Conservation (phyloP, 2,888 invertebrate species). For the Sinhomidia bicolor region DNA sequence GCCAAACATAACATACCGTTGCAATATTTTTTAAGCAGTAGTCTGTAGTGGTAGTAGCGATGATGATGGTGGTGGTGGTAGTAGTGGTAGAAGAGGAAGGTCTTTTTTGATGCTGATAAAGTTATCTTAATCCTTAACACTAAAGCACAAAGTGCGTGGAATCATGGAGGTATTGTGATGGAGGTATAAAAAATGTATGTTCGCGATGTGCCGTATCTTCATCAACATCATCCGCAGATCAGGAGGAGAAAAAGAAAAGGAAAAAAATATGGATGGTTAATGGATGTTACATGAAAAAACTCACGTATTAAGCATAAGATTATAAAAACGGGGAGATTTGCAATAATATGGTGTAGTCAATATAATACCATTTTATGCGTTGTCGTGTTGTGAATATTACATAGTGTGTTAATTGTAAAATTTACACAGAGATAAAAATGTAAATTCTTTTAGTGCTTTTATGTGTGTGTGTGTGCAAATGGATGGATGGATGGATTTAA, state of each 20-base stretch:
- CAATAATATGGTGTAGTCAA: slow-evolving; percentile 47
- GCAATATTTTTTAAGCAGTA: neutral
- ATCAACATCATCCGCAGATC: neutral
- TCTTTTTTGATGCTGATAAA: slow-evolving; percentile 53
- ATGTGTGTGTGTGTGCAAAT: neutral
- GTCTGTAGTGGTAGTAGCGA: neutral
- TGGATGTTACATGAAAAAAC: slow-evolving; percentile 71
- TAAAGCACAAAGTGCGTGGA: slow-evolving; percentile 26
- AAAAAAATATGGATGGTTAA: slow-evolving; percentile 62
- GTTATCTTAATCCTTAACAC: slow-evolving; percentile 42
- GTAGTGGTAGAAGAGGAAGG: slow-evolving; percentile 59
- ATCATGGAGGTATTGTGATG: neutral
- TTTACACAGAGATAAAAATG: slow-evolving; percentile 58
- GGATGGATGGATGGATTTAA: neutral
- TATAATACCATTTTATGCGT: slow-evolving; percentile 60
- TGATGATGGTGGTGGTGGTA: neutral
- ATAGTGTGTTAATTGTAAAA: slow-evolving; percentile 61
- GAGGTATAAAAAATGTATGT: slow-evolving; percentile 4
- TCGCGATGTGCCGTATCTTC: neutral
- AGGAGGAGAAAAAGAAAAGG: neutral
- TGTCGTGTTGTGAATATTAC: slow-evolving; percentile 63
- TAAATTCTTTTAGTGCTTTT: slow-evolving; percentile 50
- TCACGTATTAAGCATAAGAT: slow-evolving; percentile 56
- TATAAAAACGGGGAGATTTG: slow-evolving; percentile 51
- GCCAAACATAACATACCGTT: slow-evolving; percentile 39